Evolutionary conservation across 2,113 vertebrate species (phyloP).

Genomic region (Nymphicus hollandicus): DNA sequence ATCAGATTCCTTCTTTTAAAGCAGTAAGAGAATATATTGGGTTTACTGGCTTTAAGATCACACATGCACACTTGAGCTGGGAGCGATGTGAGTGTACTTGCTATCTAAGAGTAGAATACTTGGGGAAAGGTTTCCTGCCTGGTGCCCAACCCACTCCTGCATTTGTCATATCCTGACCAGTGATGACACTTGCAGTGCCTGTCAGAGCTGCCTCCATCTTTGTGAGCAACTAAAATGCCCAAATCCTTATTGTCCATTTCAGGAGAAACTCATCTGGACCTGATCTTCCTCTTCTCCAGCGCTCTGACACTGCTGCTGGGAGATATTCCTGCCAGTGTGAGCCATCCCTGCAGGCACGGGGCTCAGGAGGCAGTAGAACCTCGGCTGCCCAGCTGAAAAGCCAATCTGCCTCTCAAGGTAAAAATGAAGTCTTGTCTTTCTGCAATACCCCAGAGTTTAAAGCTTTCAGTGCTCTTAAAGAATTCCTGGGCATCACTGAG

Average conservation of each 20-base stretch:
- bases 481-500: not conserved
- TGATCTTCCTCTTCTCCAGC: not conserved
- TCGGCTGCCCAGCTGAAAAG: not conserved
- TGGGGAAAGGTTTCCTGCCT: not conserved
- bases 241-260: not conserved
- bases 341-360: not conserved
- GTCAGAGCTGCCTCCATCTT: not conserved
- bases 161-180: not conserved
- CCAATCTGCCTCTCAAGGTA: not conserved
- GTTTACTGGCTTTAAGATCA: not conserved
- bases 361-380: not conserved
- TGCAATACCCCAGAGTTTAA: not conserved
- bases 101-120: not conserved
- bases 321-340: not conserved
- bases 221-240: not conserved
- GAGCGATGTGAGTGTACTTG: not conserved
- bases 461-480: not conserved
- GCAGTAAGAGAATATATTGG: not conserved
- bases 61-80: not conserved
- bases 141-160: not conserved
- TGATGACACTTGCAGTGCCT: rapidly evolving
- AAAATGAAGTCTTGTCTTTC: not conserved
- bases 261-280: not conserved
- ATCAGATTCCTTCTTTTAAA: not conserved
- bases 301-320: not conserved